phyloP scores from a whole-genome alignment of 2,888 invertebrate species.

The Euplexia lucipara region DNA sequence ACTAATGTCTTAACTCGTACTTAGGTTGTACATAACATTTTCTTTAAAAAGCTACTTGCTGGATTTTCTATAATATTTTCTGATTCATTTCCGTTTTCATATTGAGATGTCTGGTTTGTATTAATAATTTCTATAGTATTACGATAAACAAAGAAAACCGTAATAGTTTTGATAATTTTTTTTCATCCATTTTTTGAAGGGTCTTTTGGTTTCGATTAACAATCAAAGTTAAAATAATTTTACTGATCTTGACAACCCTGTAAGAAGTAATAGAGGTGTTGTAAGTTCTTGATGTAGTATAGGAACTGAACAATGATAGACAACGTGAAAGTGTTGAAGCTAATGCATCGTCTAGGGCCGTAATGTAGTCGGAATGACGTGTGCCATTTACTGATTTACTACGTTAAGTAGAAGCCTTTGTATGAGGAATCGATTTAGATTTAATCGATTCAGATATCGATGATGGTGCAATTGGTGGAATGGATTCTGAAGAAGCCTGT shows the following conservation, averaged over 20 bases:
- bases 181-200: background rate
- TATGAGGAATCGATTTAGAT: conserved; percentile 68
- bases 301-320: conserved; percentile 69
- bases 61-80: conserved; percentile 5
- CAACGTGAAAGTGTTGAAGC: conserved; percentile 71
- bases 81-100: too few relatives aligned
- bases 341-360: conserved; percentile 70
- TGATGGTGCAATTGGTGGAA: conserved; percentile 59
- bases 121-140: background rate
- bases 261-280: conserved; percentile 58
- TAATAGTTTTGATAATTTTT: background rate
- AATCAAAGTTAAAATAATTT: background rate
- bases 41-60: background rate
- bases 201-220: background rate
- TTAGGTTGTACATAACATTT: conserved; percentile 47
- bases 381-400: conserved; percentile 72
- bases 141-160: background rate
- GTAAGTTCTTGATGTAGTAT: conserved; percentile 63
- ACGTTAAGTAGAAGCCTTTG: conserved; percentile 67
- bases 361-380: conserved; percentile 70
- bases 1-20: conserved; percentile 63
- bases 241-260: conserved; percentile 26
- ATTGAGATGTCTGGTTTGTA: too few relatives aligned
- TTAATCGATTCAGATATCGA: conserved; percentile 64
- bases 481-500: conserved; percentile 59